phyloP scores from a whole-genome alignment of 2,888 invertebrate genomes.

The Lasioglossum morio region DNA sequence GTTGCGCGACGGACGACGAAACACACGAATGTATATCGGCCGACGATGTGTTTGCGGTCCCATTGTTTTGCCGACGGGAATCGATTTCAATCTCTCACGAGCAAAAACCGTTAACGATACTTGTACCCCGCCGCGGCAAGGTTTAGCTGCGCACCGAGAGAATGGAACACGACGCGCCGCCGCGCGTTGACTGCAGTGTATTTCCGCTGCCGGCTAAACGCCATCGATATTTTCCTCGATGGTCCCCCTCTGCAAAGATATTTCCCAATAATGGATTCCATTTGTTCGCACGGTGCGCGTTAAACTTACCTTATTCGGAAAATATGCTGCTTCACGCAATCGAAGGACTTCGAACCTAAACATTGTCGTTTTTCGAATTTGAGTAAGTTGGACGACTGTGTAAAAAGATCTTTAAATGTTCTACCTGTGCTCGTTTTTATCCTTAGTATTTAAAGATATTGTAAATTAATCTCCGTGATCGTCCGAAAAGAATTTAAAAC shows the following conservation, averaged over 20 bases:
- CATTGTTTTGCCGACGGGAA: constrained; percentile 52
- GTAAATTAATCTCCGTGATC: not conserved
- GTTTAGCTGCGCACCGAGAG: not conserved
- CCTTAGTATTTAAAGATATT: no score
- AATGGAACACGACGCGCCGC: not conserved
- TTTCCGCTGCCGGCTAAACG: not conserved
- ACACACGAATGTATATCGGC: constrained; percentile 60
- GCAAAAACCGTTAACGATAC: constrained; percentile 15
- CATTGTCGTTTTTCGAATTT: not conserved
- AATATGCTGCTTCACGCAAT: not conserved
- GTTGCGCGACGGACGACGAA: constrained; percentile 29
- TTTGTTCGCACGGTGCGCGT: not conserved
- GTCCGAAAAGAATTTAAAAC: not conserved
- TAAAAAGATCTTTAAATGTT: not conserved
- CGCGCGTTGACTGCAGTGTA: not conserved
- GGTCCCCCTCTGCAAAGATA: not conserved
- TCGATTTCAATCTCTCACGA: constrained; percentile 37
- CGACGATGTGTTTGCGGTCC: constrained; percentile 46
- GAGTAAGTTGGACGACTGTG: not conserved
- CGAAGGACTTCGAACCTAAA: not conserved
- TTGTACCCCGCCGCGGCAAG: not conserved
- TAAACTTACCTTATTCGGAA: not conserved
- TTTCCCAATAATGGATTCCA: not conserved
- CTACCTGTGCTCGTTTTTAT: not conserved
- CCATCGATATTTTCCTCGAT: not conserved